These are phyloP conservation scores for Habrosyne pyritoides DNA, from an alignment of 2,888 invertebrate species.

Conservation along the genomic window DNA sequence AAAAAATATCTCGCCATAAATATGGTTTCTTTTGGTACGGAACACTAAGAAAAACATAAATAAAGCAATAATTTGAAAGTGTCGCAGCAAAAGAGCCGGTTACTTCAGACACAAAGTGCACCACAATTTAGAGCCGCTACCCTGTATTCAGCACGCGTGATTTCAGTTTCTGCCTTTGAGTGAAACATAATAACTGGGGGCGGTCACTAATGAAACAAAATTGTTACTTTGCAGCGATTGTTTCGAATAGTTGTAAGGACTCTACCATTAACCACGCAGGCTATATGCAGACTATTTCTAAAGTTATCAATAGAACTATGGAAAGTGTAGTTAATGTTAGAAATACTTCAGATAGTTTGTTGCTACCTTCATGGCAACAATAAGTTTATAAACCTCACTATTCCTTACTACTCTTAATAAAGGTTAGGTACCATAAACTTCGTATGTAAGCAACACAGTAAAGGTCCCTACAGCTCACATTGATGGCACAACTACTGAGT, in stretches of 20 bases:
- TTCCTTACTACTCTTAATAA: no score
- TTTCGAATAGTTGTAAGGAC: background rate
- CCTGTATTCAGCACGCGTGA: conserved; percentile 1
- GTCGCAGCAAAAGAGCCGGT: background rate
- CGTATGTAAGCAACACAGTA: background rate
- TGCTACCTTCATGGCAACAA: no score
- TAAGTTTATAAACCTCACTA: no score
- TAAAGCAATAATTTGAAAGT: background rate
- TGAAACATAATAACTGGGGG: conserved; percentile 28
- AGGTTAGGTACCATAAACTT: background rate
- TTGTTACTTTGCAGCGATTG: conserved; percentile 27
- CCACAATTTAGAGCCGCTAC: background rate
- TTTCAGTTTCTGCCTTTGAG: conserved; percentile 22
- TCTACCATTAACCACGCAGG: background rate
- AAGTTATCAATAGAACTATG: no score
- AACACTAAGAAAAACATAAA: no score
- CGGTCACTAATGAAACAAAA: conserved; percentile 32
- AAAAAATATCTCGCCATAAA: no score
- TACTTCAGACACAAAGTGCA: background rate
- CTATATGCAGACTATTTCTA: background rate
- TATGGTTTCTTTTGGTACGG: no score
- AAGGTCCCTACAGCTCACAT: background rate
- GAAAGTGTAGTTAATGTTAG: no score
- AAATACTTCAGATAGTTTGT: no score
- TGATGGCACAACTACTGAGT: background rate